A percentile compares a stretch with the other conserved stretches of the same genome.
These are phyloP conservation scores for Eristalis arbustorum DNA, from an alignment of 2,888 invertebrate genomes.

Conservation along the genomic window DNA sequence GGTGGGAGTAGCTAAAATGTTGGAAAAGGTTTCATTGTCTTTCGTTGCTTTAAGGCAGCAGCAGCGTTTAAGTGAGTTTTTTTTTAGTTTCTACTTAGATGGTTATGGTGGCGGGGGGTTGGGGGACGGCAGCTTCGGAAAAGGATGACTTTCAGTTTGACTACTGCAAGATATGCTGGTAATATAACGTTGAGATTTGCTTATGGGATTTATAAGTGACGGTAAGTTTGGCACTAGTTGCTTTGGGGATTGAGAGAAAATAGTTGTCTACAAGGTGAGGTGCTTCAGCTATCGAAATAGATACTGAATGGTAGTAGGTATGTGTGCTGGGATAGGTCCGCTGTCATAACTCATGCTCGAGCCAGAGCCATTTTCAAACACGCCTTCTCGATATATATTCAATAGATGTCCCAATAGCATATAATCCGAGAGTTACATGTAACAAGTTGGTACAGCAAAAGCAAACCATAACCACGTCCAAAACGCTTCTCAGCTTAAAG, in stretches of 20 bases:
- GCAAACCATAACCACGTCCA: too few species aligned
- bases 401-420: too few species aligned
- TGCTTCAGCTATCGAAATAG: too few species aligned
- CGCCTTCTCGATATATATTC: too few species aligned
- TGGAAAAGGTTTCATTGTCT: conserved; percentile 1
- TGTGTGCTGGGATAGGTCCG: too few species aligned
- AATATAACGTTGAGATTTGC: neutral
- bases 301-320: too few species aligned
- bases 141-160: neutral
- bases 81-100: neutral
- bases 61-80: neutral
- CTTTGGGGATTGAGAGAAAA: neutral
- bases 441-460: too few species aligned
- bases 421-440: too few species aligned
- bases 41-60: neutral
- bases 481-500: too few species aligned
- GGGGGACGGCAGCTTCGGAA: neutral
- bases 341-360: too few species aligned
- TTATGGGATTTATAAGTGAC: neutral
- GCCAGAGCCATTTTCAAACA: too few species aligned
- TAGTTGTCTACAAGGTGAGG: too few species aligned
- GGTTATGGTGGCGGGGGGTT: neutral
- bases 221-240: neutral
- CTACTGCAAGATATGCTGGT: neutral
- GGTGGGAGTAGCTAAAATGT: neutral